Percentiles rank a stretch among this genome's conserved stretches.
Conservation (phyloP, 2,888 invertebrate genomes). For the Cryptocephalus moraei region DNA sequence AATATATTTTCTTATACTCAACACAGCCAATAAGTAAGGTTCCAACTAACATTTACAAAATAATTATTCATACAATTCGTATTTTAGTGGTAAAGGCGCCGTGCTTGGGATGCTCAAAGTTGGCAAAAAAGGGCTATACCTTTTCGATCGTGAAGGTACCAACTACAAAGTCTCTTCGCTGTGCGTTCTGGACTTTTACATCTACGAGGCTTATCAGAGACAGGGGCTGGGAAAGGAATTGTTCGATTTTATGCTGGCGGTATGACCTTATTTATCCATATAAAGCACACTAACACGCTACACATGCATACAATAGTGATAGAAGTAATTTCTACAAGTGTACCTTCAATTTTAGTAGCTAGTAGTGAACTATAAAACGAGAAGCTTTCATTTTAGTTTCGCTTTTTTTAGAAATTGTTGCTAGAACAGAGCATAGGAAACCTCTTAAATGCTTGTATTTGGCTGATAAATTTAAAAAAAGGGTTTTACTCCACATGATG, state of each 20-base stretch:
- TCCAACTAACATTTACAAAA: neutral
- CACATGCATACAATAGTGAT: too few relatives aligned
- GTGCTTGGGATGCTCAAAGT: conserved; percentile 85
- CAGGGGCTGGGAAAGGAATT: conserved; percentile 74
- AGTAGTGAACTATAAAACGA: too few relatives aligned
- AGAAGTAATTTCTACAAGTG: too few relatives aligned
- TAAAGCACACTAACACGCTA: too few relatives aligned
- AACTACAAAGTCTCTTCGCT: conserved; percentile 72
- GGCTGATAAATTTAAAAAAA: too few relatives aligned
- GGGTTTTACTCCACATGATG: too few relatives aligned
- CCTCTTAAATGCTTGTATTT: too few relatives aligned
- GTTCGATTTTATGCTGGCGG: conserved; percentile 82
- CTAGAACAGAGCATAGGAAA: too few relatives aligned
- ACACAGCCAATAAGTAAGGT: conserved; percentile 46
- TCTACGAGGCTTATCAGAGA: conserved; percentile 75
- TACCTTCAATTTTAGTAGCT: too few relatives aligned
- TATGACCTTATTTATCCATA: conserved; percentile 29
- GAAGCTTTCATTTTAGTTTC: too few relatives aligned
- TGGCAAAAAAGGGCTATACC: conserved; percentile 81
- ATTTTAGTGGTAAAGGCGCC: conserved; percentile 51
- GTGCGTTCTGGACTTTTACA: conserved; percentile 90
- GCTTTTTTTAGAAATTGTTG: too few relatives aligned
- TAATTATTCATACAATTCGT: conserved; percentile 3
- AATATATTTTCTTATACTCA: conserved; percentile 45
- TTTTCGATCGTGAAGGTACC: conserved; percentile 60